phyloP scores from a whole-genome alignment of 2,113 vertebrate species.

The Trachemys scripta region DNA sequence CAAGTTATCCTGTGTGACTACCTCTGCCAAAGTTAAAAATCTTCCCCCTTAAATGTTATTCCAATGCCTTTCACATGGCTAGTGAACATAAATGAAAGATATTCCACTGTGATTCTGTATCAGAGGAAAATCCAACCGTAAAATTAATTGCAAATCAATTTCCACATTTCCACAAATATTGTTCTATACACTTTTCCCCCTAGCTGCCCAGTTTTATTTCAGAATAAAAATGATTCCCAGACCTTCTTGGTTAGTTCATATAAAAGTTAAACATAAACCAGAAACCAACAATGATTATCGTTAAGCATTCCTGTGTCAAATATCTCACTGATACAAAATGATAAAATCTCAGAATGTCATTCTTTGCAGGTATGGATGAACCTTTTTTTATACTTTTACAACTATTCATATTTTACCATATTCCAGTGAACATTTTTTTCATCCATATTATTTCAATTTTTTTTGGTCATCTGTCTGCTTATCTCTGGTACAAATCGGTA shows the following conservation, averaged over 20 bases:
- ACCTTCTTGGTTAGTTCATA: constrained; percentile 62
- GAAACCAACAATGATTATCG: constrained; percentile 60
- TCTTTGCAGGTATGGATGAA: constrained; percentile 39
- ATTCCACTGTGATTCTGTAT: not conserved
- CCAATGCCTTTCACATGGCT: not conserved
- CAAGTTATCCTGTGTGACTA: not conserved
- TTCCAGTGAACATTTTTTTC: not conserved
- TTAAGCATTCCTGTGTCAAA: constrained; percentile 66
- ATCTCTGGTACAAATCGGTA: not conserved
- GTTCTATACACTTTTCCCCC: constrained; percentile 2
- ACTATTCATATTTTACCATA: not conserved
- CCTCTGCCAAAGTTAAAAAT: not conserved
- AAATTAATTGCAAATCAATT: constrained; percentile 11
- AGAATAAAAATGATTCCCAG: constrained; percentile 38
- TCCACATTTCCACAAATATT: not conserved
- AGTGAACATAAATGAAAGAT: not conserved
- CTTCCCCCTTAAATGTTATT: rapidly evolving
- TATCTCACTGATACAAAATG: constrained; percentile 49
- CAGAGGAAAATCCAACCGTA: constrained; percentile 25
- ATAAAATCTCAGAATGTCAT: constrained; percentile 53
- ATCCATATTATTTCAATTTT: not conserved
- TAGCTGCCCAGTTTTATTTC: constrained; percentile 48
- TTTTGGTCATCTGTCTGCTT: not conserved
- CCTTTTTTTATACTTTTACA: not conserved
- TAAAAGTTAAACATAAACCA: constrained; percentile 75